Evolutionary conservation across 2,797 vertebrate genomes (phyloP), one percentile per base, ranked within the genome.

Genomic region (Acanthiza pusilla): DNA sequence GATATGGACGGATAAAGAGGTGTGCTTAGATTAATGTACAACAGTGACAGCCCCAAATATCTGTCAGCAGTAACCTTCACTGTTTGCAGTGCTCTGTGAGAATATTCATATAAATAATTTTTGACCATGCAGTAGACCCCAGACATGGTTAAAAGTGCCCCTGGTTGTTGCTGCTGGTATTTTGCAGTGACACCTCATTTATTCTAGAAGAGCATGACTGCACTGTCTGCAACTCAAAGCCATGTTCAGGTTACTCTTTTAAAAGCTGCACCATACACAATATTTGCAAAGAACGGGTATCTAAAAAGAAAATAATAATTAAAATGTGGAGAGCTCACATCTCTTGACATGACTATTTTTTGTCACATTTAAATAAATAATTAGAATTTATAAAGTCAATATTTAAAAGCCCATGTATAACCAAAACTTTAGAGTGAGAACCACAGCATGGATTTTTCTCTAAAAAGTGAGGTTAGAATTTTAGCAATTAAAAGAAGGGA

Each of bases 101-200:
- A 90, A 90, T 87, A 90, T 76, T 95, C 47, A 36, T 89, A 70
- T 57, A 86, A 90, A 89, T 81, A 90, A 67, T 57, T 78, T 92
- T 76, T 71, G 55, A 74, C 50, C 40, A 67, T 29, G 70, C 22
- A 81, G 51, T 63, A 89, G 62, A 85, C 27, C 63, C 42, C 63
- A 91, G 45, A 66, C 54, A 85, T 50, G 38, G 34, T 45, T 92
- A 78, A 74, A 95, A 65, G 19, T 83, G 60, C 26, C 58, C 70
- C 48, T 82, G 36, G 22, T 93, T 91, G 16, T 88, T 78, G 75
- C 81, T 68, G 54, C 90, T 95, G 90, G 73, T 84, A 84, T 94
- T 96, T 76, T 93, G 67, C 84, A 89, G 25, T 66, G 84, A 77
- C 79, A 89, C 84, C 91, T 95, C 94, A 94, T 94, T 88, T 89